phyloP scores from a whole-genome alignment of 1,140 invertebrate genomes.

The Drosophila tropicalis region DNA sequence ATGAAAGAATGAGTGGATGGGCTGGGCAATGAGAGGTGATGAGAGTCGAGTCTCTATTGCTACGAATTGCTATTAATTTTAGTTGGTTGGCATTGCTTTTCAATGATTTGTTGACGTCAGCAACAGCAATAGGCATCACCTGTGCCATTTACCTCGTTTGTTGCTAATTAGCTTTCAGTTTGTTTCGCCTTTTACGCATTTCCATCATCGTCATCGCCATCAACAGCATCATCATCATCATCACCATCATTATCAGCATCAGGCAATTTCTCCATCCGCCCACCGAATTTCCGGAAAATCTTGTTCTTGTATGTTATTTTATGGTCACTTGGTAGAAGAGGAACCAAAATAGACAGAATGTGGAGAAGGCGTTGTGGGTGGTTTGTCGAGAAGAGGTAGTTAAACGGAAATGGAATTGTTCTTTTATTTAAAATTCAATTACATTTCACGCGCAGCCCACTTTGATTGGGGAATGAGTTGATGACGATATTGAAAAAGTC shows the following conservation, averaged over 20 bases:
- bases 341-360: neutral
- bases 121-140: conserved; percentile 16
- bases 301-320: conserved; percentile 1
- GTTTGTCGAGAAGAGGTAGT: neutral
- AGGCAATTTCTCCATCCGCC: conserved; percentile 31
- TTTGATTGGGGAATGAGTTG: conserved; percentile 46
- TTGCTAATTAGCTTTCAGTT: conserved; percentile 59
- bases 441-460: conserved; percentile 28
- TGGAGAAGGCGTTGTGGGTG: neutral
- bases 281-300: conserved; percentile 42
- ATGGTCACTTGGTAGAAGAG: neutral
- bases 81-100: conserved; percentile 13
- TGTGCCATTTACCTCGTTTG: conserved; percentile 40
- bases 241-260: neutral
- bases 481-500: conserved; percentile 39
- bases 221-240: no score
- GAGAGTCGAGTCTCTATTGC: neutral
- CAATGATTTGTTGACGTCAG: conserved; percentile 47
- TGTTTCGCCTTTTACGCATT: conserved; percentile 51
- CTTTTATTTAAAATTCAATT: conserved; percentile 43
- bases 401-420: neutral
- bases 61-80: conserved; percentile 40
- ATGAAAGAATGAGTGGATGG: neutral
- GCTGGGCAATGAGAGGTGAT: neutral
- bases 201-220: conserved; percentile 11